Conservation (phyloP, 2,888 invertebrate species). For the Eumacrocentrus americanus region DNA sequence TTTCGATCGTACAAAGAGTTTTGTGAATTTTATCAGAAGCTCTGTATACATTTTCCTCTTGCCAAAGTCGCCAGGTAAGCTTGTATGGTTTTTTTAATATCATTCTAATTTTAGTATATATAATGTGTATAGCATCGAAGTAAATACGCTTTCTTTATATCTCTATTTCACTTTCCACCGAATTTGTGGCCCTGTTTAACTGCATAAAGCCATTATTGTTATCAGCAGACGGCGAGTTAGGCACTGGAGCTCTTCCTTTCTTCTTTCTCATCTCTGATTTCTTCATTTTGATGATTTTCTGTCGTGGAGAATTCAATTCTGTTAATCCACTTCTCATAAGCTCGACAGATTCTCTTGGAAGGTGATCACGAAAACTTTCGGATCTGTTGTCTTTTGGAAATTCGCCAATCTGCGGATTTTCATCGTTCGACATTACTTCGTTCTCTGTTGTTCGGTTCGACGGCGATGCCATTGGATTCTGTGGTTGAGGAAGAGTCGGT, state of each 20-base stretch:
- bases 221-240: slow-evolving; percentile 11
- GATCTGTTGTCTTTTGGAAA: slow-evolving; percentile 2
- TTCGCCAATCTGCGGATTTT: not conserved
- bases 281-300: slow-evolving; percentile 21
- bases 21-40: slow-evolving; percentile 93
- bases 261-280: slow-evolving; percentile 38
- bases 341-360: slow-evolving; percentile 34
- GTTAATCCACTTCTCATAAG: slow-evolving; percentile 19
- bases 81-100: slow-evolving; percentile 34
- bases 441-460: not conserved
- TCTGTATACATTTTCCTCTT: slow-evolving; percentile 89
- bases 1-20: slow-evolving; percentile 97
- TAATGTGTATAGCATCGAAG: too few relatives aligned
- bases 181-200: slow-evolving; percentile 14
- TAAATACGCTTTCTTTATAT: slow-evolving; percentile 28
- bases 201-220: not conserved
- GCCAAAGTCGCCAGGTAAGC: slow-evolving; percentile 87
- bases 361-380: slow-evolving; percentile 12
- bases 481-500: not conserved
- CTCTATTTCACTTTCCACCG: slow-evolving; percentile 40
- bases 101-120: too few relatives aligned
- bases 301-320: slow-evolving; percentile 19
- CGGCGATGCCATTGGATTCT: slow-evolving; percentile 15
- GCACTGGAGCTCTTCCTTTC: slow-evolving; percentile 35
- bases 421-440: not conserved